Percentiles rank a stretch among this genome's conserved stretches.
Evolutionary conservation across 1,140 invertebrate genomes (phyloP).

Genomic region (Bradynema listronoti): DNA sequence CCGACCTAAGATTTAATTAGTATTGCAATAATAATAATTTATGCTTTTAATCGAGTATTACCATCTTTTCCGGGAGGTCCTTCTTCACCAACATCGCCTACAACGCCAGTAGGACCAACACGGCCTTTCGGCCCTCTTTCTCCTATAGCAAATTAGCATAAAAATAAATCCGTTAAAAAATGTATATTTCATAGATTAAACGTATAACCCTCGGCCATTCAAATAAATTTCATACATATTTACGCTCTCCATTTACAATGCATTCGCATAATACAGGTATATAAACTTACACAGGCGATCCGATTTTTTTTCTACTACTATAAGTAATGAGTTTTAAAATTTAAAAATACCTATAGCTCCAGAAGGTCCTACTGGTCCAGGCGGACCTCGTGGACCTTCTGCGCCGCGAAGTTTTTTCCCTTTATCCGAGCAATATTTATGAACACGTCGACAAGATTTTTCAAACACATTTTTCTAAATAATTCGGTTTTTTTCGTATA

Average conservation of each 20-base stretch:
- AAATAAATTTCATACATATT: no score
- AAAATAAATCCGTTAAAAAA: no score
- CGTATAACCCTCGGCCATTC: no score
- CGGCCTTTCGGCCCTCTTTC: constrained; percentile 32
- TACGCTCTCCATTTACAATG: no score
- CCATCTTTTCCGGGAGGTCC: constrained; percentile 47
- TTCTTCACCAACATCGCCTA: constrained; percentile 44
- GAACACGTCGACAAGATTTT: constrained; percentile 48
- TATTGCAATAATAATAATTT: not conserved
- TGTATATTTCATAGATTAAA: no score
- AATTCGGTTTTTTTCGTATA: not conserved
- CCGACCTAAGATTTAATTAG: constrained; percentile 16
- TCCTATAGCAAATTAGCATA: no score
- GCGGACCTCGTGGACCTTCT: constrained; percentile 26
- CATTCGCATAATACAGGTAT: no score
- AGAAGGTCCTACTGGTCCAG: constrained; percentile 36
- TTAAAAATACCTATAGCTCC: not conserved
- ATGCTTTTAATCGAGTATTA: constrained; percentile 11
- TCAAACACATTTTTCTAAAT: constrained; percentile 55
- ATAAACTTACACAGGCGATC: no score
- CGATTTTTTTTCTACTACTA: no score
- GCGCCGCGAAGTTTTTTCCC: constrained; percentile 50
- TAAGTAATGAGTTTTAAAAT: constrained; percentile 1
- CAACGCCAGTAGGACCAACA: constrained; percentile 38
- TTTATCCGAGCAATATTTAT: constrained; percentile 51